A percentile compares a stretch with the other conserved stretches of the same genome.
Conservation (phyloP, 2,888 invertebrate genomes). For the Sminthurinus aureus region DNA sequence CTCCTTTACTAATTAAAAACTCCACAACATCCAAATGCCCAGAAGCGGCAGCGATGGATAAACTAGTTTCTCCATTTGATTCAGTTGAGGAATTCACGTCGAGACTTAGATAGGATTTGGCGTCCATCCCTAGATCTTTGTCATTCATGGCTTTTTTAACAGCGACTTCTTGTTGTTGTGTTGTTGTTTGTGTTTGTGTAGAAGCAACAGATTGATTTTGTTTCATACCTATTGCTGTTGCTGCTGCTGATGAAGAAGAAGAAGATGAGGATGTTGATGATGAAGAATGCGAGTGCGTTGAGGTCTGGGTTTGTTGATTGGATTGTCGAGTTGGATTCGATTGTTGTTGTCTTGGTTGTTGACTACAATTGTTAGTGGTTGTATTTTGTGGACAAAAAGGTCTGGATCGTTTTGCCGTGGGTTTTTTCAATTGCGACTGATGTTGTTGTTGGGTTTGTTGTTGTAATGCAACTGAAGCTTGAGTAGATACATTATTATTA, state of each 20-base stretch:
- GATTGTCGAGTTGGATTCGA: slow-evolving; percentile 29
- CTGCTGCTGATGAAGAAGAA: neutral
- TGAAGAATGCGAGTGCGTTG: slow-evolving; percentile 45
- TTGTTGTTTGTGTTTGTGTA: slow-evolving; percentile 53
- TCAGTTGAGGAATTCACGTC: slow-evolving; percentile 98
- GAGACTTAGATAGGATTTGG: slow-evolving; percentile 63
- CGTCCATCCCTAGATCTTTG: slow-evolving; percentile 28
- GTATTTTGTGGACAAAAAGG: slow-evolving; percentile 52
- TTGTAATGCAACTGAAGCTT: slow-evolving; percentile 23
- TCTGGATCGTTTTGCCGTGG: slow-evolving; percentile 55
- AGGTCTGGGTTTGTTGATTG: slow-evolving; percentile 50
- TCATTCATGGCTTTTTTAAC: neutral
- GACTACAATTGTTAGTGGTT: slow-evolving; percentile 33
- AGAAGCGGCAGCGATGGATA: slow-evolving; percentile 96
- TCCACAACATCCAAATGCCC: slow-evolving; percentile 96
- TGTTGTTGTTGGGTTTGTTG: slow-evolving; percentile 25
- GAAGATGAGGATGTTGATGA: neutral
- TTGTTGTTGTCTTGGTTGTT: slow-evolving; percentile 46
- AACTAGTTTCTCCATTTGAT: slow-evolving; percentile 97
- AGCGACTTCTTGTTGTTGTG: slow-evolving; percentile 30
- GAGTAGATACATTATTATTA: slow-evolving; percentile 36
- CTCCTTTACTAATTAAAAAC: slow-evolving; percentile 87
- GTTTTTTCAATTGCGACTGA: slow-evolving; percentile 41
- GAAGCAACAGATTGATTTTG: slow-evolving; percentile 57
- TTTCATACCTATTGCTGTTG: slow-evolving; percentile 35